Base-by-base conservation (phyloP, 2,113 vertebrate genomes). In the Python bivittatus region DNA sequence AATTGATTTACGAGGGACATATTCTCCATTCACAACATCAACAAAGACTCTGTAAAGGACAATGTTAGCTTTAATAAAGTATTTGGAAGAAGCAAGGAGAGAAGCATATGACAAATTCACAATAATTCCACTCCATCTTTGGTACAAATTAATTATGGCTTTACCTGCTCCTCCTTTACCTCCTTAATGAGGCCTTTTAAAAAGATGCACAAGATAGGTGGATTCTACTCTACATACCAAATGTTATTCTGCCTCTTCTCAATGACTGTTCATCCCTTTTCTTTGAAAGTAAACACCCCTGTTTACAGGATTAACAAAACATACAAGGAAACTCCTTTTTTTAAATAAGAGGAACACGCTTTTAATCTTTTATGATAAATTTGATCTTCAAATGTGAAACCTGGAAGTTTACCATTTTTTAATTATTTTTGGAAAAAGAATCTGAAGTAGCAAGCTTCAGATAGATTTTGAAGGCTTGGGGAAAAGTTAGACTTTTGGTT, bases 1-100 rank as follows among this genome's bases (percentile, higher is more conserved):
- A 96, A 99, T 99, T 91, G 99, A 99, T 97, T 99, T 99, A 89
- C 99, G 98, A 92, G 98, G 98, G 90, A 98, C 93, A 87, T 98
- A 99, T 84, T 99, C 99, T 58, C 99, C 99, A 91, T 99, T 99
- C 96, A 98, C 99, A 94, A 99, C 97, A 53, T 99, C 99, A 95
- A 99, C 99, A 96, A 99, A 99, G 95, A 98, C 97, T 98, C 99
- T 99, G 79, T 11, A 93, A 89, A 95, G 84, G 93, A 86, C 96
- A 96, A 95, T 20, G 91, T 87, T 94, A 85, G 91, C 90, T 94
- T 95, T 94, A 96, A 96, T 94, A 94, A 96, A 96, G 89, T 94
- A 95, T 95, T 95, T 92, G 94, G 44, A 27, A 25, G 58, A 23
- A 3, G 91, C 44, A 23, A 33, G 44, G 17, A 33, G n/a, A 86